Evolutionary conservation across 2,113 vertebrate genomes (phyloP), one percentile per base, ranked within the genome.

Genomic region (Cyphomyrus discorhynchus): DNA sequence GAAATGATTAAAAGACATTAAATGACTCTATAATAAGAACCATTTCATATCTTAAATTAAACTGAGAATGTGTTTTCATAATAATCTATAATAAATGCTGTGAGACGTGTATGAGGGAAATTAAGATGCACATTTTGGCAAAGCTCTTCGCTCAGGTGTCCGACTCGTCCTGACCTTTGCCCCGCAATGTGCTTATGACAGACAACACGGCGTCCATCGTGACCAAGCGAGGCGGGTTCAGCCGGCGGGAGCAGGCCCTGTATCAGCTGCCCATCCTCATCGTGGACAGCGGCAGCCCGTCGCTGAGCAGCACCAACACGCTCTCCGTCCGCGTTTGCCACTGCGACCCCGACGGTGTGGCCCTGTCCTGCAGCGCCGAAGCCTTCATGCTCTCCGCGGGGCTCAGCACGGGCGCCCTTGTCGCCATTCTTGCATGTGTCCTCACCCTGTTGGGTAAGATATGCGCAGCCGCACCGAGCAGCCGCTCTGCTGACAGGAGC

Each of bases 241-340:
- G 95, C 90, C 96, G 98, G 87, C 96, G 97, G 47, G 98, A 99
- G 27, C 98, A 99, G 35, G 94, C 97, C 0, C 94, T 97, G 19
- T 99, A 97, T 91, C 97, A 96, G 50, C 95, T 99, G 93, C 98
- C 98, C 0, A 95, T 99, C 92, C 94, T 98, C 95, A 98, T 99
- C 5, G 94, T 97, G 94, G 98, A 99, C 96, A 98, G 96, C 1
- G 98, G 98, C 3, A 97, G 95, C 1, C 98, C 98, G 0, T 96
- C 97, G 0, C 96, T 99, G 31, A 99, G 98, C 93, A 99, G 98
- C 94, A 99, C 98, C 52, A 99, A 98, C 91, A 99, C 98, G 0
- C 97, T 99, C 11, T 97, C 97, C 0, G 98, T 99, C 91, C 96
- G 96, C 0, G 98, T 99, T 84, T 99, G 98, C 27, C 97, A 98